Evolutionary conservation across 2,113 vertebrate species (phyloP).

Genomic region (Lynx canadensis): DNA sequence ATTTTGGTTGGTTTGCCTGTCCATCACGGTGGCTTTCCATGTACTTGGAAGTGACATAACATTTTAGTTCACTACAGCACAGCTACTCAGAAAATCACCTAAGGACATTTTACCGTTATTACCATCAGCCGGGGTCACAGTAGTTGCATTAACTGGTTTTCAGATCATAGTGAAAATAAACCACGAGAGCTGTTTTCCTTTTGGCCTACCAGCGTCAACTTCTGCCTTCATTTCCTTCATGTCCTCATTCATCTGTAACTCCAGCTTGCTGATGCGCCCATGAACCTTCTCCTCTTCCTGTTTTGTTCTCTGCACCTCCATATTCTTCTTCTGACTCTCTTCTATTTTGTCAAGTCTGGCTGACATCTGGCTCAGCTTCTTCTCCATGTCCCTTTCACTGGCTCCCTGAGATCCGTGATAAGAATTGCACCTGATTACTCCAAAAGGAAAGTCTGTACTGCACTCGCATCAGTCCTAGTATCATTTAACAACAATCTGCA

Average conservation of each 20-base stretch:
- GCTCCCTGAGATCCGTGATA: constrained; percentile 81
- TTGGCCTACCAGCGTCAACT: constrained; percentile 86
- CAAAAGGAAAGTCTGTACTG: neutral
- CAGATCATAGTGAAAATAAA: neutral
- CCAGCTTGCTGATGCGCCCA: constrained; percentile 84
- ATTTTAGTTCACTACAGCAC: neutral
- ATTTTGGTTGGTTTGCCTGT: neutral
- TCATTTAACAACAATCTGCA: neutral
- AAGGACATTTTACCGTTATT: no score
- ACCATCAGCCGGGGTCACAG: neutral
- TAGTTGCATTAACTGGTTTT: neutral
- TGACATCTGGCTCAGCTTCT: constrained; percentile 86
- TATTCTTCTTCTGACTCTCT: constrained; percentile 84
- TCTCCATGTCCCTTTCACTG: constrained; percentile 83
- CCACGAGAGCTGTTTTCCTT: rapidly evolving
- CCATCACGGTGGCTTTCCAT: neutral
- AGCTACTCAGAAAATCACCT: neutral
- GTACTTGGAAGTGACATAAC: neutral
- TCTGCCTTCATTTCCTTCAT: constrained; percentile 88
- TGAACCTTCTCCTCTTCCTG: constrained; percentile 86
- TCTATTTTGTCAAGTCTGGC: constrained; percentile 87
- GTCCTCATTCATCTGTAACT: constrained; percentile 85
- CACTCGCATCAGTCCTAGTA: neutral
- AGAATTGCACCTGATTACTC: constrained; percentile 43
- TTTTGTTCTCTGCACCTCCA: constrained; percentile 77